Evolutionary conservation across 2,888 invertebrate species (phyloP).

Genomic region (Parthenolecanium corni): DNA sequence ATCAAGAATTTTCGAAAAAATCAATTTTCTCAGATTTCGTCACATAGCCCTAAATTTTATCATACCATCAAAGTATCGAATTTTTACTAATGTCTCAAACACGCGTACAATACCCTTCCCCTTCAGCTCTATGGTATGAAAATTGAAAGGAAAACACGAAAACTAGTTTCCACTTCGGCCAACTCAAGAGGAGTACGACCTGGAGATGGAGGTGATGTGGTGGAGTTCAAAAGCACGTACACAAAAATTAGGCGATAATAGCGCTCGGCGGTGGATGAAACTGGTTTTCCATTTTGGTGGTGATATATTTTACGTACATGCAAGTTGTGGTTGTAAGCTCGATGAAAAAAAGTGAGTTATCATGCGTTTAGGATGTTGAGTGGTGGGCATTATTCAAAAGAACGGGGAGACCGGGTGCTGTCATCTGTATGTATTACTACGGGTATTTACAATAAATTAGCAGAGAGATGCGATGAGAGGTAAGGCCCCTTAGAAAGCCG

Average conservation of each 20-base stretch:
- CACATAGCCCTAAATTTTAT: no score
- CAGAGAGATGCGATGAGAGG: slow-evolving; percentile 8
- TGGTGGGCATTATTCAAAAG: slow-evolving; percentile 23
- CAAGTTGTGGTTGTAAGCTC: no score
- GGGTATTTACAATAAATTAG: slow-evolving; percentile 25
- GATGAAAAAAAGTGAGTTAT: slow-evolving; percentile 19
- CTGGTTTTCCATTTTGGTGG: not conserved
- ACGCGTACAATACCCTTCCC: no score
- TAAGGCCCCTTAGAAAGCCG: no score
- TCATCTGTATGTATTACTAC: slow-evolving; percentile 20
- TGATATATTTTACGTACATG: not conserved
- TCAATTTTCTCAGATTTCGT: no score
- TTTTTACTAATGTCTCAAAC: not conserved
- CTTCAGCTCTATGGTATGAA: not conserved
- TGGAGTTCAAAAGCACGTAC: not conserved
- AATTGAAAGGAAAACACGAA: no score
- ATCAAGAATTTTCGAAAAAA: no score
- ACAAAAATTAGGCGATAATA: not conserved
- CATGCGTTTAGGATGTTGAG: slow-evolving; percentile 11
- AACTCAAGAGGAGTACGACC: not conserved
- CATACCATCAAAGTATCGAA: not conserved
- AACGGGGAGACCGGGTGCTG: slow-evolving; percentile 27
- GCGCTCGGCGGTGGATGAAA: not conserved
- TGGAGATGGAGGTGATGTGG: not conserved
- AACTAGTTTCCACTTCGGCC: no score